phyloP scores from a whole-genome alignment of 2,888 invertebrate species.

The Allygus modestus region DNA sequence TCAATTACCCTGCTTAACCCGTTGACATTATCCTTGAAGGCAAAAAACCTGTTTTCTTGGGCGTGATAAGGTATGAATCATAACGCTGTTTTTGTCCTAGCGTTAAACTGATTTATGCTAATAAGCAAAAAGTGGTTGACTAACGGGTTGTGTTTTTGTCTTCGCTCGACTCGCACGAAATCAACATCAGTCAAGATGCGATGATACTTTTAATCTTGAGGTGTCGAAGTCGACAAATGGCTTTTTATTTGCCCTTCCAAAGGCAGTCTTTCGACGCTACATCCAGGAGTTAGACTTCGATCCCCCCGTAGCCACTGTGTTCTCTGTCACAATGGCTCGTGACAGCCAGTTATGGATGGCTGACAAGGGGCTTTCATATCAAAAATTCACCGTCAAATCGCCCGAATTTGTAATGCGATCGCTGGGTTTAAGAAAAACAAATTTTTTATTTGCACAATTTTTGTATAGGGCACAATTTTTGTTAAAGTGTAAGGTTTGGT shows the following conservation, averaged over 20 bases:
- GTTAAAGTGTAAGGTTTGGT: too few relatives aligned
- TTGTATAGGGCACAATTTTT: too few relatives aligned
- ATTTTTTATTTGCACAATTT: not conserved
- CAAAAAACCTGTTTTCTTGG: slow-evolving; percentile 1
- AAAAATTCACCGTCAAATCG: slow-evolving; percentile 28
- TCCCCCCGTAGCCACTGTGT: not conserved
- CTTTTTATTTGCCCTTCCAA: not conserved
- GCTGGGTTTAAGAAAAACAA: not conserved
- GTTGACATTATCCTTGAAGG: not conserved
- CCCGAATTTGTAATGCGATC: slow-evolving; percentile 43
- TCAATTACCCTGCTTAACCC: not conserved
- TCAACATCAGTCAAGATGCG: not conserved
- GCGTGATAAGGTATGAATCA: slow-evolving; percentile 1
- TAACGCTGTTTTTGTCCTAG: not conserved
- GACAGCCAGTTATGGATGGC: slow-evolving; percentile 19
- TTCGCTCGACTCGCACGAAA: not conserved
- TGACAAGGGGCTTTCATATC: slow-evolving; percentile 23
- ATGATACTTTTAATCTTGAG: not conserved
- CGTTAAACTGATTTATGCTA: not conserved
- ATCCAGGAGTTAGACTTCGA: not conserved
- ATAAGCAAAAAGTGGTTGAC: slow-evolving; percentile 12
- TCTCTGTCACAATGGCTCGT: not conserved
- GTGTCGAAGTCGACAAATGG: not conserved
- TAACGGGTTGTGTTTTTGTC: not conserved
- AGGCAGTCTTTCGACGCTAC: not conserved